phyloP scores from a whole-genome alignment of 1,140 invertebrate genomes.

The Latrodectus geometricus region DNA sequence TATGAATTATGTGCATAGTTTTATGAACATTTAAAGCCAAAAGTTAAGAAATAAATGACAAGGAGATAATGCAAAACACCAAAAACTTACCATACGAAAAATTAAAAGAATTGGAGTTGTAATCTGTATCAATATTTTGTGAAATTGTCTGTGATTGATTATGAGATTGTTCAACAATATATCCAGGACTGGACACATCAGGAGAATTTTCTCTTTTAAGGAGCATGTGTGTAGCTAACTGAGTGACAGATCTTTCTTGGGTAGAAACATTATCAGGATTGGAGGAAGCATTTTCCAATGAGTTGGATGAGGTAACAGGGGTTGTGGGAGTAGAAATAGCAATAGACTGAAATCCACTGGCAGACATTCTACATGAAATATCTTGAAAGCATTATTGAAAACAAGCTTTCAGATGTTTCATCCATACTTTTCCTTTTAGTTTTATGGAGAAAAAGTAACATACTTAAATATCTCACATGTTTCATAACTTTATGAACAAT shows the following conservation, averaged over 20 bases:
- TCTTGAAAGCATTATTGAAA: conserved; percentile 2
- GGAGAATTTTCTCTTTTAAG: conserved; percentile 27
- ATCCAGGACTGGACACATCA: conserved; percentile 37
- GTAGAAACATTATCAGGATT: conserved; percentile 13
- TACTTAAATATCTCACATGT: conserved; percentile 24
- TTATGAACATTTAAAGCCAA: background rate
- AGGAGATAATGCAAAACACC: background rate
- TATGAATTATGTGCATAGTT: too few relatives aligned
- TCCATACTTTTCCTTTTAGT: conserved; percentile 1
- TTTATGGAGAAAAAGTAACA: conserved; percentile 3
- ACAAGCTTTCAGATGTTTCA: background rate
- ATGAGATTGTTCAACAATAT: conserved; percentile 24
- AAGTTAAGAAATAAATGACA: background rate
- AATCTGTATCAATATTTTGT: conserved; percentile 47
- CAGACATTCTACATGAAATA: conserved; percentile 51
- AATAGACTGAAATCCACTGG: conserved; percentile 49
- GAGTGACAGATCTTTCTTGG: conserved; percentile 15
- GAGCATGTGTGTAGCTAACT: conserved; percentile 34
- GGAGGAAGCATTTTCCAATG: conserved; percentile 20
- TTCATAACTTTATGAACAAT: conserved; percentile 49
- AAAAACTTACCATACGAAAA: conserved; percentile 47
- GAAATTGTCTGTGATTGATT: conserved; percentile 21
- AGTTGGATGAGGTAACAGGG: conserved; percentile 42
- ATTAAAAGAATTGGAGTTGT: conserved; percentile 56
- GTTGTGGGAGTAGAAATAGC: conserved; percentile 51